phyloP scores from a whole-genome alignment of 2,888 invertebrate species.

The Diadegma fenestrale region DNA sequence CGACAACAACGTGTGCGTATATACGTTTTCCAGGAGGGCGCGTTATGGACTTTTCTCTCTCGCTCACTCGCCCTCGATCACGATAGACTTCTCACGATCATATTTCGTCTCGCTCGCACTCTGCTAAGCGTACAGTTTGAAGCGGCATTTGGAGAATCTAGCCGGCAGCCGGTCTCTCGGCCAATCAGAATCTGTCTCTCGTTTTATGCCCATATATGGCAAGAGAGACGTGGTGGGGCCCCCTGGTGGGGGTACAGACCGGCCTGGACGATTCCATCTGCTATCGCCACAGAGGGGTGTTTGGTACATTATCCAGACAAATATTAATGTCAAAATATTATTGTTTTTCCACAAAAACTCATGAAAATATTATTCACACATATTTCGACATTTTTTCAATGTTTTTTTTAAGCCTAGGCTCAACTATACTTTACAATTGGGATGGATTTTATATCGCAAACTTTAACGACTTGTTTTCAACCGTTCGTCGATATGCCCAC shows the following conservation, averaged over 20 bases:
- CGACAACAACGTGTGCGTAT: constrained; percentile 74
- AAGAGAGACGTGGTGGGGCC: constrained; percentile 88
- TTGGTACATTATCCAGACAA: not conserved
- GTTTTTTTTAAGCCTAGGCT: not conserved
- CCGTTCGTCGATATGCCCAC: constrained; percentile 49
- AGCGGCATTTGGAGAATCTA: constrained; percentile 85
- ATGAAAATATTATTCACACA: not conserved
- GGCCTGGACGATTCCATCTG: constrained; percentile 83
- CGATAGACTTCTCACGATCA: constrained; percentile 37
- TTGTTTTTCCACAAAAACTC: not conserved
- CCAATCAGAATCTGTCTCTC: constrained; percentile 89
- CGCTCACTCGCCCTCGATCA: constrained; percentile 23
- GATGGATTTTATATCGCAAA: not conserved
- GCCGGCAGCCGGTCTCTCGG: constrained; percentile 86
- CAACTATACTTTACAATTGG: not conserved
- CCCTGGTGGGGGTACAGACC: constrained; percentile 85
- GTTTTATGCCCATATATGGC: constrained; percentile 94
- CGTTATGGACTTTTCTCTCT: constrained; percentile 70
- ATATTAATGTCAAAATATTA: constrained; percentile 39
- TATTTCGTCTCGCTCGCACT: constrained; percentile 49
- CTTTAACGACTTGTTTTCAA: not conserved
- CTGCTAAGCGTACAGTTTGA: constrained; percentile 80
- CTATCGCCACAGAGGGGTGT: constrained; percentile 71
- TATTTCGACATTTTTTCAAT: not conserved
- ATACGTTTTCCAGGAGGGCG: constrained; percentile 74